Conservation (phyloP, 2,113 vertebrate genomes). For the Brienomyrus brachyistius region DNA sequence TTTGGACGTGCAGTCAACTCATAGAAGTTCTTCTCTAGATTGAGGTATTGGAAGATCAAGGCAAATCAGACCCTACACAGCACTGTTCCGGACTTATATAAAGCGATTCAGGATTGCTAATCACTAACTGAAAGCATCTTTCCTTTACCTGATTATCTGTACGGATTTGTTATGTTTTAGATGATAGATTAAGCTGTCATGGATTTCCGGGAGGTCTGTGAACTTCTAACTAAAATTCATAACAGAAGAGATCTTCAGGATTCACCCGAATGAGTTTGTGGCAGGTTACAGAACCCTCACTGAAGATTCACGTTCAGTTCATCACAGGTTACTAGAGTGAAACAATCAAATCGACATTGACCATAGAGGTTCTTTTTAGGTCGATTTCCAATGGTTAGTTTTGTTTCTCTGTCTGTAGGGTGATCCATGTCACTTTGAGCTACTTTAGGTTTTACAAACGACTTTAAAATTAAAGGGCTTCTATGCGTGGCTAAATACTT, state of each 20-base stretch:
- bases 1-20: background rate
- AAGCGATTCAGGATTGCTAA: background rate
- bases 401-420: background rate
- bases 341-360: background rate
- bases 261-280: background rate
- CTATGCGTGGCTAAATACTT: background rate
- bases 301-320: background rate
- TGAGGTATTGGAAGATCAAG: background rate
- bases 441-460: background rate
- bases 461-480: background rate
- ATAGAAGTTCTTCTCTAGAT: background rate
- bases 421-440: background rate
- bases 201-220: background rate
- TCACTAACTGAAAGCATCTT: background rate
- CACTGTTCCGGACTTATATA: background rate
- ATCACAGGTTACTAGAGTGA: background rate
- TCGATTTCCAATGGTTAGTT: background rate
- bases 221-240: background rate
- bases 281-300: background rate
- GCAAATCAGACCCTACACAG: background rate
- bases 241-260: background rate
- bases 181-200: background rate
- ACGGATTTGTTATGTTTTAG: background rate
- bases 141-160: background rate
- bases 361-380: background rate